These are phyloP conservation scores for Prionace glauca DNA, from an alignment of 2,797 vertebrate species.

Conservation along the genomic window DNA sequence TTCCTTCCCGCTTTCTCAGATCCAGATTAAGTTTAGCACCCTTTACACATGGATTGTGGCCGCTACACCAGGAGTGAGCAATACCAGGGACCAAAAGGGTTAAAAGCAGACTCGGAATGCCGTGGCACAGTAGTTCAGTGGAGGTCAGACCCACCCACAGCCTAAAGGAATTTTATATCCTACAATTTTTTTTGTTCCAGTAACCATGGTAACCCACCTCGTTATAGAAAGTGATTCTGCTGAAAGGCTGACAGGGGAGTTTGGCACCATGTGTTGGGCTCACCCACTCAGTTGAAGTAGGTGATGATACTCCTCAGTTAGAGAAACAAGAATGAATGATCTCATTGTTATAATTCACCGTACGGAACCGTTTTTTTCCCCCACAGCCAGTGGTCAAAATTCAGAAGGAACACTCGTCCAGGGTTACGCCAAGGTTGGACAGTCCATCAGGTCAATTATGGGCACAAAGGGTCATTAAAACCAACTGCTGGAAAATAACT, in stretches of 20 bases:
- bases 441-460: background rate
- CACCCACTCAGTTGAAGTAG: background rate
- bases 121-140: background rate
- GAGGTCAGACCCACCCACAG: background rate
- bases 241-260: background rate
- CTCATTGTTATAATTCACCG: background rate
- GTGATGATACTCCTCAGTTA: background rate
- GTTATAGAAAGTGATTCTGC: background rate
- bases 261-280: background rate
- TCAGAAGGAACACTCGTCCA: background rate
- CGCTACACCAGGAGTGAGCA: background rate
- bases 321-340: background rate
- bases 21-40: background rate
- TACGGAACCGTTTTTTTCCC: background rate
- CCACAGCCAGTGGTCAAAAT: background rate
- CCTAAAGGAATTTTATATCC: slow-evolving; percentile 6
- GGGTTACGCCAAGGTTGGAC: background rate
- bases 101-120: background rate
- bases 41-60: background rate
- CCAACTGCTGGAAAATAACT: background rate
- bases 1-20: background rate
- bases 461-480: background rate
- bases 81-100: background rate
- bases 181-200: background rate
- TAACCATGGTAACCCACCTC: background rate